Percentiles rank a stretch among this genome's conserved stretches.
Conservation (phyloP, 2,113 vertebrate species). For the Oenanthe oenanthe region DNA sequence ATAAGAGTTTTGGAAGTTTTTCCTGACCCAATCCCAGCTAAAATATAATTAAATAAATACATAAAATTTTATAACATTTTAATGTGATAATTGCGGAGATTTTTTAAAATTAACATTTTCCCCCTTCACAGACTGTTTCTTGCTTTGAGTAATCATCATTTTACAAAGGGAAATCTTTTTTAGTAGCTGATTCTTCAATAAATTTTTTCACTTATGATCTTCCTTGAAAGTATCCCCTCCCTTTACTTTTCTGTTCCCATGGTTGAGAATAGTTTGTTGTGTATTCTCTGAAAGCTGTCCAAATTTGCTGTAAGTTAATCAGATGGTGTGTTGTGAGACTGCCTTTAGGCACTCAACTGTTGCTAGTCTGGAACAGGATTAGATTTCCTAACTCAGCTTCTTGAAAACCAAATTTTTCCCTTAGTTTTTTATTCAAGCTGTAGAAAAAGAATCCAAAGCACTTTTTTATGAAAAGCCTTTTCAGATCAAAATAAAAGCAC, state of each 20-base stretch:
- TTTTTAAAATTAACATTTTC: background rate
- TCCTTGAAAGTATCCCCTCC: background rate
- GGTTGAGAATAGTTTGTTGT: background rate
- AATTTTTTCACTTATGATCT: background rate
- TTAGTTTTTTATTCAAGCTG: background rate
- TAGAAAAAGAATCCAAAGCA: background rate
- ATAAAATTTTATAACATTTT: background rate
- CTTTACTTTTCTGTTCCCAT: background rate
- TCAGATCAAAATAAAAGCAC: background rate
- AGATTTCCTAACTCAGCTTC: background rate
- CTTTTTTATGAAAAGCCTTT: background rate
- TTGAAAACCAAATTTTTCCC: background rate
- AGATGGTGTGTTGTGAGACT: background rate
- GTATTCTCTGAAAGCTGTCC: background rate
- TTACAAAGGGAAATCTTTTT: background rate
- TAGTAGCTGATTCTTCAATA: background rate
- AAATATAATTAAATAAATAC: background rate
- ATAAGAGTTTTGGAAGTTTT: background rate
- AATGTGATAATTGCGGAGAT: background rate
- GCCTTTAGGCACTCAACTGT: background rate
- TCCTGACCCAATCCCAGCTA: accelerated
- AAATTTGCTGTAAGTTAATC: background rate
- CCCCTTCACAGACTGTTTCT: background rate
- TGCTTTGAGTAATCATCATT: background rate
- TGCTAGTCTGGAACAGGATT: background rate